Conservation (phyloP, 2,113 vertebrate genomes). For the Xyliphius kryptos region DNA sequence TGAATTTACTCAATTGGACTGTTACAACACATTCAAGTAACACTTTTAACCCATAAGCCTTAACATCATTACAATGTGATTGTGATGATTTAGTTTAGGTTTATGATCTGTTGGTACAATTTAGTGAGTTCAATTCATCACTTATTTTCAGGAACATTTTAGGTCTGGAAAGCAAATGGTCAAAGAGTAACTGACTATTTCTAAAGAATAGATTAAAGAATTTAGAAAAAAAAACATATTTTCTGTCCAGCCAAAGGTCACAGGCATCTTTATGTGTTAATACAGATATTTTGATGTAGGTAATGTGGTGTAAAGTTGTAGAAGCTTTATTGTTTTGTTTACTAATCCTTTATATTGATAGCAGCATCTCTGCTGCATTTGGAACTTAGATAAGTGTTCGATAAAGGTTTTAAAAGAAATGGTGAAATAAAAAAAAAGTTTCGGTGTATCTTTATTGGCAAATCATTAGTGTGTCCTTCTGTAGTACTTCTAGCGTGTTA, state of each 20-base stretch:
- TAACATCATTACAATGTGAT: conserved; percentile 48
- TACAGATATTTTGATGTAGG: conserved; percentile 44
- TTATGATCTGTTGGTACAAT: too few species aligned
- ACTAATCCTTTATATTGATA: conserved; percentile 46
- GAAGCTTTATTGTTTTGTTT: conserved; percentile 40
- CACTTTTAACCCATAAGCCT: conserved; percentile 57
- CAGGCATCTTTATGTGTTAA: conserved; percentile 38
- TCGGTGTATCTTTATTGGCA: conserved; percentile 62
- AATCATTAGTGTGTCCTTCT: conserved; percentile 56
- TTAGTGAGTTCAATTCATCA: too few species aligned
- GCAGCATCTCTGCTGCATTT: conserved; percentile 44
- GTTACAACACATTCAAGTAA: conserved; percentile 40
- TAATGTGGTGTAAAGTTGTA: conserved; percentile 57
- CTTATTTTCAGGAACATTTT: too few species aligned
- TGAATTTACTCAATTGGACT: conserved; percentile 45
- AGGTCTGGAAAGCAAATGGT: too few species aligned
- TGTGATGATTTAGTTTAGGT: conserved; percentile 38
- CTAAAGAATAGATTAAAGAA: conserved; percentile 13
- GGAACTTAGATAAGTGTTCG: too few species aligned
- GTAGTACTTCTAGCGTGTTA: conserved; percentile 59
- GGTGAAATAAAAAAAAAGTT: conserved; percentile 56
- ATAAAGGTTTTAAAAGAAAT: conserved; percentile 51
- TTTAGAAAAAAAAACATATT: conserved; percentile 15
- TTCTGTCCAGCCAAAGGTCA: conserved; percentile 25
- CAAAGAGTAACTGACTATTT: too few species aligned